Evolutionary conservation across 1,140 invertebrate species (phyloP).

Genomic region (Eulimnadia texana): DNA sequence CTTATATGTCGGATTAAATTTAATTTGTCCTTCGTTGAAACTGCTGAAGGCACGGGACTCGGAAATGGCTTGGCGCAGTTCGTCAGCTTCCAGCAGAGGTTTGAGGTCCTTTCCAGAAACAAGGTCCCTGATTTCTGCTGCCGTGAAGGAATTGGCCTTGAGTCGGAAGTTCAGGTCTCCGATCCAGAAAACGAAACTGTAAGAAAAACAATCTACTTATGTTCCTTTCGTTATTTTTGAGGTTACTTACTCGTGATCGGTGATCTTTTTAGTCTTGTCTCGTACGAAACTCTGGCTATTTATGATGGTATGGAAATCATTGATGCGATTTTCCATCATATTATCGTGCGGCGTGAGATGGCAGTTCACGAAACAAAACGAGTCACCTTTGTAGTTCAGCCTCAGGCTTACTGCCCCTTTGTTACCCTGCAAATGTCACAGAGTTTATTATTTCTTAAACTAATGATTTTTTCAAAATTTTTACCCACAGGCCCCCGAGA

Average conservation of each 20-base stretch:
- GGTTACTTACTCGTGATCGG: slow-evolving; percentile 69
- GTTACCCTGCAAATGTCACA: slow-evolving; percentile 56
- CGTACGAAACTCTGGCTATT: slow-evolving; percentile 35
- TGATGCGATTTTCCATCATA: slow-evolving; percentile 56
- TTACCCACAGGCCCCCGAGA: slow-evolving; percentile 71
- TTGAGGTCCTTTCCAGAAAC: slow-evolving; percentile 47
- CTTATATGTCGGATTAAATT: slow-evolving; percentile 82
- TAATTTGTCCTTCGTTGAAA: slow-evolving; percentile 51
- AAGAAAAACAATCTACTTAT: slow-evolving; percentile 22
- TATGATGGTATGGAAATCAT: slow-evolving; percentile 68
- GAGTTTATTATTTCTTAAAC: slow-evolving; percentile 6
- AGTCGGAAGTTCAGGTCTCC: slow-evolving; percentile 89
- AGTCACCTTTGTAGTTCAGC: slow-evolving; percentile 69
- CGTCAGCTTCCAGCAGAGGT: slow-evolving; percentile 51
- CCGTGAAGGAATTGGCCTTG: slow-evolving; percentile 38
- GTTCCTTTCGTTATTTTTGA: slow-evolving; percentile 1
- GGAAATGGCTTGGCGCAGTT: slow-evolving; percentile 49
- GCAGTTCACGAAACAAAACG: slow-evolving; percentile 70
- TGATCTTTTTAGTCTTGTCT: slow-evolving; percentile 58
- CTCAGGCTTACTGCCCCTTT: slow-evolving; percentile 83
- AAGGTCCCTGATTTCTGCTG: slow-evolving; percentile 47
- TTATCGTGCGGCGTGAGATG: slow-evolving; percentile 80
- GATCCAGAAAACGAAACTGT: slow-evolving; percentile 85
- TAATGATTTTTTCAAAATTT: slow-evolving; percentile 17
- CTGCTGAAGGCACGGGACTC: slow-evolving; percentile 62